These are phyloP conservation scores for Bembecia ichneumoniformis DNA, from an alignment of 2,888 invertebrate species.

Conservation along the genomic window DNA sequence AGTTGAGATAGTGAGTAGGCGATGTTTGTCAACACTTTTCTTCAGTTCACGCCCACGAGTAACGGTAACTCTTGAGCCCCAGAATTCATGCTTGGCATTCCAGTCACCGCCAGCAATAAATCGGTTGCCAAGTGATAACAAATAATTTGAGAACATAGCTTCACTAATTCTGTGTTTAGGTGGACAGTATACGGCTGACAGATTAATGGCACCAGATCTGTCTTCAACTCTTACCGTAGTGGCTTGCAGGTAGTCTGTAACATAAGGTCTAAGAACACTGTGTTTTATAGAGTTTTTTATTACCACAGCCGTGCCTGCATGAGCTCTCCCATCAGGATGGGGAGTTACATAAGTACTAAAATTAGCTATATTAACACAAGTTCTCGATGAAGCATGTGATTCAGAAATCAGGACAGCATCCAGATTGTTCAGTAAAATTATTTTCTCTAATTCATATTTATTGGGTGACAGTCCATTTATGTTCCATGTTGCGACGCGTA, in stretches of 20 bases:
- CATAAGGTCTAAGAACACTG: neutral
- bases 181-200: slow-evolving; percentile 11
- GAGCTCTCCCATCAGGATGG: slow-evolving; percentile 2
- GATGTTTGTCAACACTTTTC: slow-evolving; percentile 5
- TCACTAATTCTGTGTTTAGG: slow-evolving; percentile 7
- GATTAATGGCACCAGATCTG: neutral
- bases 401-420: too few species aligned
- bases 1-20: slow-evolving; percentile 7
- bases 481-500: too few species aligned
- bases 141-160: slow-evolving; percentile 1
- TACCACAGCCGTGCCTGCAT: slow-evolving; percentile 10
- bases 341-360: neutral
- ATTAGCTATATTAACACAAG: neutral
- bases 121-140: slow-evolving; percentile 5
- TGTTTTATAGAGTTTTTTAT: slow-evolving; percentile 1
- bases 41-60: slow-evolving; percentile 14
- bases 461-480: too few species aligned
- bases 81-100: slow-evolving; percentile 11
- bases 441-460: too few species aligned
- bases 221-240: neutral
- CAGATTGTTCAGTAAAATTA: too few species aligned
- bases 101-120: slow-evolving; percentile 11
- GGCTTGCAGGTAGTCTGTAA: neutral
- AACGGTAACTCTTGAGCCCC: slow-evolving; percentile 12
- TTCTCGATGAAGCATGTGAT: slow-evolving; percentile 1